A percentile compares a stretch with the other conserved stretches of the same genome.
Conservation (phyloP, 2,888 invertebrate genomes). For the Meta bourneti region DNA sequence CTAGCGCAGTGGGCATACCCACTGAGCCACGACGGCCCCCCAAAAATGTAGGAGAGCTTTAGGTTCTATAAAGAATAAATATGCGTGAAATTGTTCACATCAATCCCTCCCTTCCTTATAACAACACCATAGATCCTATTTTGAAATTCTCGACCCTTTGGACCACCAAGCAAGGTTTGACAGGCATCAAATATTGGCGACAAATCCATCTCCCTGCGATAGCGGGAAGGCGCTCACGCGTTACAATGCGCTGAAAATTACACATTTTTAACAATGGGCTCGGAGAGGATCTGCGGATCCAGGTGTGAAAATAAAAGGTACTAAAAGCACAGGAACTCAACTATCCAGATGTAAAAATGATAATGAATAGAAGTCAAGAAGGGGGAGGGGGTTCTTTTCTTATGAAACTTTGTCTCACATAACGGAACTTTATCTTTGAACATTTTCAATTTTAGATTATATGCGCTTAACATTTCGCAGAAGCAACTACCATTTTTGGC, state of each 20-base stretch:
- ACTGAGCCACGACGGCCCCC: no score
- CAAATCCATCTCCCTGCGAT: not conserved
- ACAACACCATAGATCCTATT: no score
- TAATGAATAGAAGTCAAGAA: slow-evolving; percentile 18
- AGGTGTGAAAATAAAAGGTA: slow-evolving; percentile 43
- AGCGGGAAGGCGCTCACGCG: not conserved
- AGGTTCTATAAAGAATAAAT: no score
- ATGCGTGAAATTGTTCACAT: no score
- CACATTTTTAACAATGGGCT: not conserved
- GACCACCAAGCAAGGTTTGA: not conserved
- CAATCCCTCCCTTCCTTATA: no score
- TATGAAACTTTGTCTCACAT: slow-evolving; percentile 32
- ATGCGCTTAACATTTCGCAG: not conserved
- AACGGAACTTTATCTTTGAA: slow-evolving; percentile 50
- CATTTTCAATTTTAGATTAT: slow-evolving; percentile 49
- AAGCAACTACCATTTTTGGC: slow-evolving; percentile 11
- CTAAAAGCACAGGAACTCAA: slow-evolving; percentile 36
- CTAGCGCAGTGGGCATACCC: no score
- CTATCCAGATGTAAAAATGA: slow-evolving; percentile 18
- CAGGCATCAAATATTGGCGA: not conserved
- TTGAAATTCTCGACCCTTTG: not conserved
- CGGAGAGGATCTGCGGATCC: not conserved
- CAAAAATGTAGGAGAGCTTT: no score
- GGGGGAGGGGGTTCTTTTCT: slow-evolving; percentile 16
- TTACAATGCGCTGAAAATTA: not conserved